These are phyloP conservation scores for Sussaba pulchella DNA, from an alignment of 2,888 invertebrate species.

Conservation along the genomic window DNA sequence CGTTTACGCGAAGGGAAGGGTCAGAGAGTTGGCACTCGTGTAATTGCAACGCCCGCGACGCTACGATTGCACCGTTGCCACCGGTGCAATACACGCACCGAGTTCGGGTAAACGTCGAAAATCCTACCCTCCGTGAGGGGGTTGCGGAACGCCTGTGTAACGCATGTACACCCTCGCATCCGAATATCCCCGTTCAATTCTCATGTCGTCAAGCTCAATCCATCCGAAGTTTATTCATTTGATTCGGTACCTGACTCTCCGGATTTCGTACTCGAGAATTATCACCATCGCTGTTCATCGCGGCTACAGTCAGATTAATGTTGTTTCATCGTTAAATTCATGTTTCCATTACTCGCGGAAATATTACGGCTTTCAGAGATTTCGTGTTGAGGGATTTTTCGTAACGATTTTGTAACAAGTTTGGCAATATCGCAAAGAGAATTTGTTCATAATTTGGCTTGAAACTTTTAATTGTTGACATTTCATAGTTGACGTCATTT, in stretches of 20 bases:
- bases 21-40: constrained; percentile 79
- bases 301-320: constrained; percentile 41
- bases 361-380: constrained; percentile 40
- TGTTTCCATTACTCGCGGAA: constrained; percentile 33
- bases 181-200: constrained; percentile 35
- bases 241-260: constrained; percentile 14
- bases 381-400: constrained; percentile 23
- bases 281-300: constrained; percentile 53
- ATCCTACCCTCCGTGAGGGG: constrained; percentile 72
- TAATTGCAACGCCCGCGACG: constrained; percentile 78
- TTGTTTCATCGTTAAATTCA: constrained; percentile 46
- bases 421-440: constrained; percentile 34
- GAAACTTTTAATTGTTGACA: too few relatives aligned
- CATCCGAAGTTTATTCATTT: constrained; percentile 63
- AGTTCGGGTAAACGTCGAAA: constrained; percentile 66
- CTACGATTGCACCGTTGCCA: constrained; percentile 42
- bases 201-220: constrained; percentile 57
- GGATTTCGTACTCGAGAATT: constrained; percentile 60
- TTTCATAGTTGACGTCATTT: constrained; percentile 2
- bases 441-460: not conserved
- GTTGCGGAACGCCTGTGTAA: constrained; percentile 61
- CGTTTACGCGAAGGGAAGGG: constrained; percentile 81
- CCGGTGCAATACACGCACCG: constrained; percentile 41
- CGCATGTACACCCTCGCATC: constrained; percentile 48
- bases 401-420: not conserved